Base-by-base conservation (phyloP, 2,888 invertebrate genomes). In the Trachelus tabidus region DNA sequence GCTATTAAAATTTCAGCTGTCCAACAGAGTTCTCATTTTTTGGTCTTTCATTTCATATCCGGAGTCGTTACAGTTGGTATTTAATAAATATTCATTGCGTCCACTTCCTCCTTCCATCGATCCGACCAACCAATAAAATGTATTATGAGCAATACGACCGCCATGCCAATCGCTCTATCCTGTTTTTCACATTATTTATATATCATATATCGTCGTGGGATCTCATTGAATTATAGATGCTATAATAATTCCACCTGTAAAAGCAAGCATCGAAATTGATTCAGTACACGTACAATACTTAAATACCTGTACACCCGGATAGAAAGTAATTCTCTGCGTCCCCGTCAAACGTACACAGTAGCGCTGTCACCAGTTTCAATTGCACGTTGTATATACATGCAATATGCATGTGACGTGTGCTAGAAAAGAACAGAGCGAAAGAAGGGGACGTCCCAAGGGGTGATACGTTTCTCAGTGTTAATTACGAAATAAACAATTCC, bases 401-500 rank as follows among this genome's bases (percentile, higher is more conserved):
- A 40, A 15, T 15, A 40, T 40, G 15, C 40, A 56, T 23, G 56
- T 6, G 2, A 56, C 23, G 30, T 30, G 12, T 30, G 56, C 56
- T 56, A 56, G 56, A 56, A 56, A 23, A 56, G 23, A 15, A 56
- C 23, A 56, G 56, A 56, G 9, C 23, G 9, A 56, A 56, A 23
- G 9, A 56, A 56, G 56, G 9, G 56, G 9, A 23, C 23, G 23
- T 56, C 56, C 56, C 56, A 56, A 56, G 56, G 56, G 40, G 40
- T 6, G 40, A 40, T 40, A 40, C 23, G 35, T 12, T 77, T n/a
- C 15, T 34, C 37, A 23, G 73, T n/a, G 34, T 34, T 77, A 56
- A 75, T 80, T 78, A 78, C 75, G 78, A 80, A 79, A 77, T 75
- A 73, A 73, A 80, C 73, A 77, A 80, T 82, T 80, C 79, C 78